phyloP scores from a whole-genome alignment of 37 sponge, comb jelly and placozoan species.

The Cladorhizidae sp. region DNA sequence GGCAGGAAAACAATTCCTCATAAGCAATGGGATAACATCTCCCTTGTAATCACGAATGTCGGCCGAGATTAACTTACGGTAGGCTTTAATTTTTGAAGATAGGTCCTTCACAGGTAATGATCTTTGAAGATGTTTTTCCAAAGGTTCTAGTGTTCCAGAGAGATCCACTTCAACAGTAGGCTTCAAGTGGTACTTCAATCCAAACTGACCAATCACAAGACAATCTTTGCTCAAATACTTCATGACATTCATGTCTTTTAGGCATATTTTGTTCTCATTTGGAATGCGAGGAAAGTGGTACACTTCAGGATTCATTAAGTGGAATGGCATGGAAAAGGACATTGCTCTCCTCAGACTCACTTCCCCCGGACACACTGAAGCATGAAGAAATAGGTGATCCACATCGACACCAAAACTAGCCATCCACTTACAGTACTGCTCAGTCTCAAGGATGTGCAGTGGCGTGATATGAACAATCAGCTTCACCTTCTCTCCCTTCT shows the following conservation, averaged over 20 bases:
- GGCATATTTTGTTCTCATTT: too few relatives aligned
- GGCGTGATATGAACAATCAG: conserved; percentile 67
- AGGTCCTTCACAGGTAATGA: neutral
- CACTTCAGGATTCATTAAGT: conserved; percentile 43
- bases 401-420: conserved; percentile 34
- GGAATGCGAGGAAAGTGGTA: conserved; percentile 26
- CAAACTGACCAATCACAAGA: conserved; percentile 20
- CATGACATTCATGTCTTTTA: neutral
- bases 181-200: conserved; percentile 40
- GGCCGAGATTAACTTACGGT: neutral
- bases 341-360: conserved; percentile 9
- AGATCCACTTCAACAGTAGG: conserved; percentile 32
- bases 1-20: neutral
- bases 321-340: conserved; percentile 38
- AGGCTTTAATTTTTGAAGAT: neutral
- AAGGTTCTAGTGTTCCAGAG: neutral
- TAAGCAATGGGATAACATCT: neutral
- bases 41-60: neutral
- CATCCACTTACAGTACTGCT: conserved; percentile 54
- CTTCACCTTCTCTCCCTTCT: conserved; percentile 1
- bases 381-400: conserved; percentile 59
- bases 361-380: conserved; percentile 47
- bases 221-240: conserved; percentile 8
- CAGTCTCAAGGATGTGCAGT: conserved; percentile 30
- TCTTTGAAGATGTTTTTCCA: neutral